These are phyloP conservation scores for Orius laevigatus DNA, from an alignment of 1,140 invertebrate genomes.

Conservation along the genomic window DNA sequence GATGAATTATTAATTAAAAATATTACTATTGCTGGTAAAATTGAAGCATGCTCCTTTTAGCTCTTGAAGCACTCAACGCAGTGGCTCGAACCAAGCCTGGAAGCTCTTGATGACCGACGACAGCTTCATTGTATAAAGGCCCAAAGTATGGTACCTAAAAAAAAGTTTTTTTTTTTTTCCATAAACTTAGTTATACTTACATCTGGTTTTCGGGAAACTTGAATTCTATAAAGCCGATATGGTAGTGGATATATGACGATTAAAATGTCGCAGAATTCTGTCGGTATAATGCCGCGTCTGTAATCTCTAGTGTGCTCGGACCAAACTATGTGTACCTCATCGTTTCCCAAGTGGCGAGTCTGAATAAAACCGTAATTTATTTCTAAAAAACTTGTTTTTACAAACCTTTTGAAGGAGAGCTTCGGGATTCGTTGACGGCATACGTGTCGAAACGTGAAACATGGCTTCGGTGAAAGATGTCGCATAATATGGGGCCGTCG, in stretches of 20 bases:
- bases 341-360: slow-evolving; percentile 92
- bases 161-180: slow-evolving; percentile 3
- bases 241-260: slow-evolving; percentile 91
- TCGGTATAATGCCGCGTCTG: slow-evolving; percentile 90
- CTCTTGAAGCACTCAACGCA: slow-evolving; percentile 79
- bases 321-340: slow-evolving; percentile 99
- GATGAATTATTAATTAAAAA: not conserved
- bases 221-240: slow-evolving; percentile 45
- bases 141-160: slow-evolving; percentile 83
- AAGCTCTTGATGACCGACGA: slow-evolving; percentile 66
- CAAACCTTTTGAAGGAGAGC: slow-evolving; percentile 74
- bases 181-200: slow-evolving; percentile 31
- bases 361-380: slow-evolving; percentile 27
- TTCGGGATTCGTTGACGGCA: slow-evolving; percentile 70
- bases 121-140: slow-evolving; percentile 85
- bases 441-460: slow-evolving; percentile 96
- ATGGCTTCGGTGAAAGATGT: slow-evolving; percentile 69
- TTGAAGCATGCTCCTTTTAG: slow-evolving; percentile 71
- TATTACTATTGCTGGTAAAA: slow-evolving; percentile 79
- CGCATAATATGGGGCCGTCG: slow-evolving; percentile 90
- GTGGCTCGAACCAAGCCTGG: slow-evolving; percentile 81
- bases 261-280: slow-evolving; percentile 97
- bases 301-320: slow-evolving; percentile 93
- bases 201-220: slow-evolving; percentile 44
- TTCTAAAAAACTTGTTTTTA: not conserved